Conservation (phyloP, 2,888 invertebrate genomes). For the Dynastes hyllus region DNA sequence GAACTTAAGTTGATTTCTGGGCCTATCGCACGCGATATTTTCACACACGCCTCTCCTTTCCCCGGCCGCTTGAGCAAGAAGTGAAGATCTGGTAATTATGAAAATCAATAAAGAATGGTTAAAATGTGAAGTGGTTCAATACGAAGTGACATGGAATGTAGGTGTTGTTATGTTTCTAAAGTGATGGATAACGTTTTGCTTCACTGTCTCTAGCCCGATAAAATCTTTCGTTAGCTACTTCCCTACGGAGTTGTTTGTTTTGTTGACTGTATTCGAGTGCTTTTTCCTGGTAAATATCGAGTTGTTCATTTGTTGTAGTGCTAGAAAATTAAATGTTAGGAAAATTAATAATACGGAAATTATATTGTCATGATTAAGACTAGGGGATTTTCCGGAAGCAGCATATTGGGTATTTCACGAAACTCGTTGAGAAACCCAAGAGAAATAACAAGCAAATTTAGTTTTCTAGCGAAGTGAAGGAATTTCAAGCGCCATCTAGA, state of each 20-base stretch:
- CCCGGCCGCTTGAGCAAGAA: not conserved
- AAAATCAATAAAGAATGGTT: slow-evolving; percentile 34
- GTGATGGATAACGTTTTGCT: slow-evolving; percentile 66
- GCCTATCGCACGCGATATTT: not conserved
- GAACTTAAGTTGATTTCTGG: not conserved
- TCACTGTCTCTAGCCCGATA: slow-evolving; percentile 71
- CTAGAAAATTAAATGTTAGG: slow-evolving; percentile 58
- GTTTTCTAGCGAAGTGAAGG: no score
- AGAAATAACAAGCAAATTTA: no score
- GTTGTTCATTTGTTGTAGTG: slow-evolving; percentile 68
- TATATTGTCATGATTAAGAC: no score
- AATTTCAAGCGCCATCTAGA: no score
- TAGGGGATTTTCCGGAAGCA: no score
- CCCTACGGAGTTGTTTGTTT: slow-evolving; percentile 72
- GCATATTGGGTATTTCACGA: no score
- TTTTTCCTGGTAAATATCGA: slow-evolving; percentile 73
- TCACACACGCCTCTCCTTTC: not conserved
- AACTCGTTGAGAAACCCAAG: no score
- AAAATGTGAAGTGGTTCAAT: slow-evolving; percentile 1
- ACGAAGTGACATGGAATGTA: not conserved
- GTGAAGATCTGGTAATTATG: slow-evolving; percentile 36
- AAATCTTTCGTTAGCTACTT: slow-evolving; percentile 74
- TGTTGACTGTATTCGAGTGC: slow-evolving; percentile 74
- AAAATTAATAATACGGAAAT: no score
- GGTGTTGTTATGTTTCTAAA: slow-evolving; percentile 57